Conservation (phyloP, 2,113 vertebrate species). For the Bos indicus region DNA sequence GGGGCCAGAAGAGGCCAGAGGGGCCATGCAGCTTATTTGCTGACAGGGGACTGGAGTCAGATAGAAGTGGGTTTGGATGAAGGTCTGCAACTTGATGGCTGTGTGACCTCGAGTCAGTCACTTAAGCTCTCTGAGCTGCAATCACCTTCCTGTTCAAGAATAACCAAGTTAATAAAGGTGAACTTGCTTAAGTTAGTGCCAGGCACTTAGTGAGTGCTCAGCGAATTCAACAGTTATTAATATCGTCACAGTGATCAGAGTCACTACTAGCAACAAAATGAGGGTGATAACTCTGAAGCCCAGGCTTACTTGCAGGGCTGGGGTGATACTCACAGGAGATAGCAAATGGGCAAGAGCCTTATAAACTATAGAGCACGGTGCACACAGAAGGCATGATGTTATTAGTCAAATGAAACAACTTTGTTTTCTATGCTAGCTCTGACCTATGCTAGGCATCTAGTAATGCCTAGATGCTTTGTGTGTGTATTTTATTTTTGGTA, state of each 20-base stretch:
- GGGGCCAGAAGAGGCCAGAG: not conserved
- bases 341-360: not conserved
- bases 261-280: not conserved
- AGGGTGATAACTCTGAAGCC: not conserved
- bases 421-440: not conserved
- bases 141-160: not conserved
- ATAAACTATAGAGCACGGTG: not conserved
- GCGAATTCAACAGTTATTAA: not conserved
- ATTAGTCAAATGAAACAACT: not conserved
- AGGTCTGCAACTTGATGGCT: not conserved
- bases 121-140: conserved; percentile 21
- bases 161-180: not conserved
- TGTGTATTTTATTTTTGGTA: not conserved
- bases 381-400: not conserved
- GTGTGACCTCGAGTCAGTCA: not conserved
- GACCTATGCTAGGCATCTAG: not conserved
- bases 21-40: accelerated
- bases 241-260: not conserved
- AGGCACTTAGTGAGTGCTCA: not conserved
- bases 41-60: not conserved
- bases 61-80: not conserved
- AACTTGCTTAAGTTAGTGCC: not conserved
- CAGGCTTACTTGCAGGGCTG: not conserved
- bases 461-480: not conserved
- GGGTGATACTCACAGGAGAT: not conserved